phyloP scores from a whole-genome alignment of 1,140 invertebrate genomes.

The Drosophila murphyi region DNA sequence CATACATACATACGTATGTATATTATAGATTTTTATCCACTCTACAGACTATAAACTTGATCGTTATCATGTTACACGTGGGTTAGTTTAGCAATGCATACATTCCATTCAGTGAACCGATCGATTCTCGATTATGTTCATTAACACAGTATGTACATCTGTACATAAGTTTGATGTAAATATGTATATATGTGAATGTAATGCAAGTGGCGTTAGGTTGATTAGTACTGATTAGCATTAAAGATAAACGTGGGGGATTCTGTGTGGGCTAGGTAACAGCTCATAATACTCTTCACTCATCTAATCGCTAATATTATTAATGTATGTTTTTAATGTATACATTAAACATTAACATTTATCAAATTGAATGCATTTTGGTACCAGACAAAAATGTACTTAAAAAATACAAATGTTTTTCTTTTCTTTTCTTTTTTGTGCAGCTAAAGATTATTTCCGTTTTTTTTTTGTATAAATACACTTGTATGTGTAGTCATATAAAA shows the following conservation, averaged over 20 bases:
- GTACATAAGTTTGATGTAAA: constrained; percentile 15
- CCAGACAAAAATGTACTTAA: constrained; percentile 64
- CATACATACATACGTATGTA: too few species aligned
- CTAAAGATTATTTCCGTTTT: constrained; percentile 17
- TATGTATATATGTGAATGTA: constrained; percentile 39
- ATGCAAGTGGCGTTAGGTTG: constrained; percentile 34
- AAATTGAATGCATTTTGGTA: constrained; percentile 76
- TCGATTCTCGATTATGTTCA: constrained; percentile 21
- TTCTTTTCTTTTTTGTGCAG: constrained; percentile 33
- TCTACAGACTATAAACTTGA: constrained; percentile 33
- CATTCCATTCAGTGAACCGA: constrained; percentile 7
- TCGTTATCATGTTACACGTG: constrained; percentile 38
- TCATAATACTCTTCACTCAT: constrained; percentile 30
- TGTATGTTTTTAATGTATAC: constrained; percentile 26
- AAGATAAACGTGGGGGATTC: constrained; percentile 39
- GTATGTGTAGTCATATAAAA: constrained; percentile 58
- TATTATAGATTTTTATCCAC: constrained; percentile 27
- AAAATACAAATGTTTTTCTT: constrained; percentile 60
- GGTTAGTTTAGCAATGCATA: constrained; percentile 43
- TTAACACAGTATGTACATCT: constrained; percentile 12
- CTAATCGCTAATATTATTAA: constrained; percentile 19
- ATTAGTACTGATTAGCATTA: constrained; percentile 29
- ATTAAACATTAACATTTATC: constrained; percentile 64
- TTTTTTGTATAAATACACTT: constrained; percentile 28
- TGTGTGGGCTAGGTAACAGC: constrained; percentile 48